Evolutionary conservation across 2,797 vertebrate species (phyloP), one percentile per base, ranked within the genome.

Genomic region (Catamblyrhynchus diadema): DNA sequence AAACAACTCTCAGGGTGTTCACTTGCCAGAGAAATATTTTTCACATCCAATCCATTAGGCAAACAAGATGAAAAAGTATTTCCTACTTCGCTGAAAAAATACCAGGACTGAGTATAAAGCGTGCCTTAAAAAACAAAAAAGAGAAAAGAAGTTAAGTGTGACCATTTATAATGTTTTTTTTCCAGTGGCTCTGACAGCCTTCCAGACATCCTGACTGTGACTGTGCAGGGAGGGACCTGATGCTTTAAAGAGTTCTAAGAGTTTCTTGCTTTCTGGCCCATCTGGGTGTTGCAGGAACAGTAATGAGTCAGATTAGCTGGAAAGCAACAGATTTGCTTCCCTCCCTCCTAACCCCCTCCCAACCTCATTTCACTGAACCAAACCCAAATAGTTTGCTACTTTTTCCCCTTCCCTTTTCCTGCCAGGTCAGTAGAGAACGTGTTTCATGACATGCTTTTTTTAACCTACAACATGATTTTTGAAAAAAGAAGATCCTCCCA

Each of bases 41-140:
- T 94, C 79, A 72, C 94, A 97, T 96, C 86, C 84, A 88, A 94
- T 90, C 93, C 86, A 88, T 97, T 95, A 96, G 64, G 94, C 93
- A 95, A 97, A 95, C 33, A 69, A 91, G 93, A 93, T 78, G 87
- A 93, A 93, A 95, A 95, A 92, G 81, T 88, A 61, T 94, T 95
- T 94, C 88, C 90, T 89, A 92, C 67, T 94, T 95, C 5, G 6
- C 65, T 67, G 54, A 95, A 94, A 93, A 94, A 93, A 95, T 44
- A 93, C 6, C 72, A 53, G 70, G 81, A 32, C 47, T 51, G 21
- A 9, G 75, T 56, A 73, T 33, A 90, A 86, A 90, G 54, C 0
- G 0, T 33, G 89, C 41, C 71, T 88, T 77, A 45, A 86, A 81
- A 42, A 42, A 42, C 83, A 77, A 39, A 41, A 41, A 41, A 65